Percentiles rank a stretch among this genome's conserved stretches.
Conservation (phyloP, 1,140 invertebrate species). For the Papilio polyxenes region DNA sequence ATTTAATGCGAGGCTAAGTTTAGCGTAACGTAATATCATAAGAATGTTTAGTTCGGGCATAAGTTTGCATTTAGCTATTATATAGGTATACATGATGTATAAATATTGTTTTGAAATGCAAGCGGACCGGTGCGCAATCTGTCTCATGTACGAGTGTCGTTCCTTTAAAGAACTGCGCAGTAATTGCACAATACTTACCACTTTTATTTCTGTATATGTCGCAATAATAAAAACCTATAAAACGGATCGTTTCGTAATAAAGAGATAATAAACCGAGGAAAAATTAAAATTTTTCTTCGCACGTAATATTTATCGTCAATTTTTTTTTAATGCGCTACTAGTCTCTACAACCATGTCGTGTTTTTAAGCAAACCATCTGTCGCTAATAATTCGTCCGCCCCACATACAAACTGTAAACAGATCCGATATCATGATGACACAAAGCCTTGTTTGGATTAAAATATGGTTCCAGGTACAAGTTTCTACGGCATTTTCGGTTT, state of each 20-base stretch:
- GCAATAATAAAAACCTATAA: background rate
- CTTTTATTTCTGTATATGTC: background rate
- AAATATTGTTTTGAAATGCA: slow-evolving; percentile 11
- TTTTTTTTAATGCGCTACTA: background rate
- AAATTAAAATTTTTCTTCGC: background rate
- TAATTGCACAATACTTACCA: slow-evolving; percentile 2
- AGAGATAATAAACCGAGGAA: background rate
- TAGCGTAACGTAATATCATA: slow-evolving; percentile 7
- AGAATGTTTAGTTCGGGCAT: background rate
- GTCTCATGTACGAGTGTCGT: background rate
- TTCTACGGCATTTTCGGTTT: background rate
- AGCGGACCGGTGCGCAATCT: background rate
- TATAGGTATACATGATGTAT: background rate
- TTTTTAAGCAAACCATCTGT: slow-evolving; percentile 8
- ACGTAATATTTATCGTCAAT: background rate
- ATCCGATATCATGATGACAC: background rate
- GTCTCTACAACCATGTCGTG: background rate
- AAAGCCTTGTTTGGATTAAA: background rate
- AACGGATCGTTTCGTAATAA: background rate
- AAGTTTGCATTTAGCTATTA: background rate
- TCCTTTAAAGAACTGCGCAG: background rate
- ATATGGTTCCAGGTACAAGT: background rate
- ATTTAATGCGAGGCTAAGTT: background rate
- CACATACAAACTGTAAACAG: background rate
- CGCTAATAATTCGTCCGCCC: background rate